These are phyloP conservation scores for Drosophila lutescens DNA, from an alignment of 2,888 invertebrate species.

Conservation along the genomic window DNA sequence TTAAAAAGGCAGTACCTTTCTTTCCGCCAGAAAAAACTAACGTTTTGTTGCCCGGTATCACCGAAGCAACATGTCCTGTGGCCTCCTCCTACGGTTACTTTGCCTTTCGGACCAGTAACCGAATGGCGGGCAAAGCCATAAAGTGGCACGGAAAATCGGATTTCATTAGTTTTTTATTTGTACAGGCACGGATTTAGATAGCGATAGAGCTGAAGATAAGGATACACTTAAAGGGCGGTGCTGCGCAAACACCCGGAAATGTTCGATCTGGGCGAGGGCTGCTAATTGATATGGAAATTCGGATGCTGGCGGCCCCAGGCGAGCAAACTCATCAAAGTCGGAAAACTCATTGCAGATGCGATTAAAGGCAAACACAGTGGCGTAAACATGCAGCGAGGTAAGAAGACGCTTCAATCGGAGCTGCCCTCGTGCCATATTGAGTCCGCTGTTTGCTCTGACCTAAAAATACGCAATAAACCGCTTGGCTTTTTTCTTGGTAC, in stretches of 20 bases:
- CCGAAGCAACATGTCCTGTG: slow-evolving; percentile 29
- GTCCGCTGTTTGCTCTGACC: slow-evolving; percentile 45
- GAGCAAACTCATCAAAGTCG: slow-evolving; percentile 51
- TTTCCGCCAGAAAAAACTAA: too few relatives aligned
- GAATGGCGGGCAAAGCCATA: slow-evolving; percentile 41
- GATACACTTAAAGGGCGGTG: slow-evolving; percentile 2
- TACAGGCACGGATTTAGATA: slow-evolving; percentile 9
- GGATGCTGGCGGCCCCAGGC: slow-evolving; percentile 14
- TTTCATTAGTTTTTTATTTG: slow-evolving; percentile 30
- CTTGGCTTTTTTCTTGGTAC: slow-evolving; percentile 24
- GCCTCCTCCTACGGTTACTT: slow-evolving; percentile 6
- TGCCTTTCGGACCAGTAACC: slow-evolving; percentile 37
- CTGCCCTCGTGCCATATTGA: slow-evolving; percentile 23
- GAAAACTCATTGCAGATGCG: slow-evolving; percentile 48
- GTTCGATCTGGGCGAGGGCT: slow-evolving; percentile 34
- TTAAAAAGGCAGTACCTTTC: too few relatives aligned
- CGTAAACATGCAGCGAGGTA: slow-evolving; percentile 70
- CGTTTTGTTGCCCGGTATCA: slow-evolving; percentile 12
- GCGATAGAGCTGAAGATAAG: slow-evolving; percentile 5
- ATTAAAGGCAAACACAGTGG: slow-evolving; percentile 58
- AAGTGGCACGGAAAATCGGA: slow-evolving; percentile 42
- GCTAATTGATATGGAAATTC: slow-evolving; percentile 57
- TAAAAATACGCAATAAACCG: slow-evolving; percentile 44
- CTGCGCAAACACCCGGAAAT: slow-evolving; percentile 45
- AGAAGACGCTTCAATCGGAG: slow-evolving; percentile 34